These are phyloP conservation scores for Centropus unirufus DNA, from an alignment of 2,113 vertebrate genomes.

Conservation along the genomic window DNA sequence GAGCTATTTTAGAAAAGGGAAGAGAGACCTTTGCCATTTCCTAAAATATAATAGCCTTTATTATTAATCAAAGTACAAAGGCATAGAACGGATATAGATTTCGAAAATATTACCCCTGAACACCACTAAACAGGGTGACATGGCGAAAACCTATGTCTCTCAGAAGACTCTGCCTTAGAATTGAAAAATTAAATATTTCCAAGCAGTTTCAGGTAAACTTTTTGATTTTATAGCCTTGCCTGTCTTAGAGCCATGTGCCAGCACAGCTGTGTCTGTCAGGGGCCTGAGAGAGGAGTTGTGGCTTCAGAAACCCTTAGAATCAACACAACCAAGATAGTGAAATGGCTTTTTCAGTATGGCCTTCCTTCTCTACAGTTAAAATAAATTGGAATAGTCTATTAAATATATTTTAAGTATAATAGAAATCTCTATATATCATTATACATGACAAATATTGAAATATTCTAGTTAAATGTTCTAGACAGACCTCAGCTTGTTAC, in stretches of 20 bases:
- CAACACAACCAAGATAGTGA: background rate
- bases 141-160: background rate
- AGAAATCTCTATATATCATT: too few relatives aligned
- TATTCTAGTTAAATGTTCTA: background rate
- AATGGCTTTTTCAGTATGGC: background rate
- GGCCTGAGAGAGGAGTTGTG: background rate
- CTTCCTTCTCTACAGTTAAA: background rate
- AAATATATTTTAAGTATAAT: background rate
- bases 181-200: background rate
- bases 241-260: background rate
- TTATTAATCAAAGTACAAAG: background rate
- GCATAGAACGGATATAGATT: background rate
- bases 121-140: background rate
- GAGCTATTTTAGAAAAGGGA: background rate
- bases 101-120: background rate
- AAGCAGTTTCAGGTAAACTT: background rate
- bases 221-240: background rate
- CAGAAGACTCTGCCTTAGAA: background rate
- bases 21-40: background rate
- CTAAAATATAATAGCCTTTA: background rate
- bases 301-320: background rate
- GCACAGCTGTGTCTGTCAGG: background rate
- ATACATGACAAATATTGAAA: too few relatives aligned
- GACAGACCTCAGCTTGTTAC: background rate
- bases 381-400: background rate